A percentile compares a stretch with the other conserved stretches of the same genome.
phyloP scores from a whole-genome alignment of 53 echinoderm and acorn worm genomes.

The Temnopleurus reevesii region DNA sequence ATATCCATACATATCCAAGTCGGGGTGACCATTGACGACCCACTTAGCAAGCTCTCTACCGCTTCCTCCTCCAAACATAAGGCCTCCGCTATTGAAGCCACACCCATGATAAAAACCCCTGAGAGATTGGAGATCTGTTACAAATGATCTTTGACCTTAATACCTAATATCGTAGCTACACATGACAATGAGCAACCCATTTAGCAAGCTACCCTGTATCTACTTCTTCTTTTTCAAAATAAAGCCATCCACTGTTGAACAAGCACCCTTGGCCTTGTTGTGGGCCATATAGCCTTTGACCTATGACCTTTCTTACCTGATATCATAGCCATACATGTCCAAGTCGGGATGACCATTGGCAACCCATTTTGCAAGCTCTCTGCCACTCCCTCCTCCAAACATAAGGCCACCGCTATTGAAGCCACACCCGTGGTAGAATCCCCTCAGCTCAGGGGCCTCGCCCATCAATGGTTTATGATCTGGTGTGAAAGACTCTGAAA shows the following conservation, averaged over 20 bases:
- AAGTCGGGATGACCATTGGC: constrained; percentile 80
- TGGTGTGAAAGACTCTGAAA: constrained; percentile 89
- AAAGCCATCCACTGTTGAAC: too few species aligned
- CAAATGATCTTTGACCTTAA: too few species aligned
- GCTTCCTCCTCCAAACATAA: constrained; percentile 92
- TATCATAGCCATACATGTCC: constrained; percentile 93
- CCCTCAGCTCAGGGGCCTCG: constrained; percentile 87
- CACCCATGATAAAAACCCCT: constrained; percentile 86
- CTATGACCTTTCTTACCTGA: constrained; percentile 63
- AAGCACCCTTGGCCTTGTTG: too few species aligned
- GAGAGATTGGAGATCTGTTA: too few species aligned
- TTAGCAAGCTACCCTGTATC: too few species aligned
- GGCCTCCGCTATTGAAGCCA: constrained; percentile 87
- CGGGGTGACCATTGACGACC: constrained; percentile 84
- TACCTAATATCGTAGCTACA: too few species aligned
- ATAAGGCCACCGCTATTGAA: constrained; percentile 93
- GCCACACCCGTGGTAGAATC: constrained; percentile 84
- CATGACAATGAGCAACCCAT: too few species aligned
- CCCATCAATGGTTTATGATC: constrained; percentile 91
- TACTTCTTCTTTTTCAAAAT: too few species aligned
- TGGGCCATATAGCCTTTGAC: too few species aligned
- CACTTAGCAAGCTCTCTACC: constrained; percentile 90
- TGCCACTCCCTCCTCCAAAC: constrained; percentile 91
- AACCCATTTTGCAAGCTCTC: constrained; percentile 90
- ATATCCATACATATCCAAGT: constrained; percentile 88